Percentiles rank a stretch among this genome's conserved stretches.
These are phyloP conservation scores for Pteromalus puparum DNA, from an alignment of 1,140 invertebrate species.

Conservation along the genomic window DNA sequence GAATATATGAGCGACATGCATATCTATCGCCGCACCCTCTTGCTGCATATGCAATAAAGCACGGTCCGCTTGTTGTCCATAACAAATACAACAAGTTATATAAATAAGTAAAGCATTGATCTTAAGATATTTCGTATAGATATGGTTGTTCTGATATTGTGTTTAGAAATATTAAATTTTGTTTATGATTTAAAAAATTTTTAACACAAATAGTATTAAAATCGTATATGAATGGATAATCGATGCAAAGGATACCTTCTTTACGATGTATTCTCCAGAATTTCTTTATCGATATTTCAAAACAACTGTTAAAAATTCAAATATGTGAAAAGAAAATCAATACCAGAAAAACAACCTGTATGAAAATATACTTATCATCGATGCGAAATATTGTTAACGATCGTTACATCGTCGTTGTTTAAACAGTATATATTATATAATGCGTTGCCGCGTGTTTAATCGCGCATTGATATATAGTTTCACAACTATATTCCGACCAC, in stretches of 20 bases:
- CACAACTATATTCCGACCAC: conserved; percentile 11
- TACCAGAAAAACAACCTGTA: neutral
- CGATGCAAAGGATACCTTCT: too few species aligned
- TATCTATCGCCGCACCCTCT: conserved; percentile 63
- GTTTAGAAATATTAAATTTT: neutral
- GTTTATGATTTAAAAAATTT: neutral
- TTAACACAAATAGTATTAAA: neutral
- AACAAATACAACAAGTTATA: conserved; percentile 26
- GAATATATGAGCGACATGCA: conserved; percentile 52
- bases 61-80: conserved; percentile 43
- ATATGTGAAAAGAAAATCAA: neutral
- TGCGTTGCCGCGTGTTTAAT: neutral
- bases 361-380: neutral
- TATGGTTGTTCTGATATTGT: conserved; percentile 11
- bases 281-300: neutral
- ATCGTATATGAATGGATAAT: too few species aligned
- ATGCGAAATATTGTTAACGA: neutral
- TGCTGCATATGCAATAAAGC: conserved; percentile 59
- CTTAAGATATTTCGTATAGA: neutral
- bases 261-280: too few species aligned
- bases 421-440: neutral
- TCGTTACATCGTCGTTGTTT: neutral
- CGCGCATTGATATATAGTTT: neutral
- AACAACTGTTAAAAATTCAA: neutral
- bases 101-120: conserved; percentile 5